Evolutionary conservation across 2,113 vertebrate species (phyloP).

Genomic region (Mastomys coucha): DNA sequence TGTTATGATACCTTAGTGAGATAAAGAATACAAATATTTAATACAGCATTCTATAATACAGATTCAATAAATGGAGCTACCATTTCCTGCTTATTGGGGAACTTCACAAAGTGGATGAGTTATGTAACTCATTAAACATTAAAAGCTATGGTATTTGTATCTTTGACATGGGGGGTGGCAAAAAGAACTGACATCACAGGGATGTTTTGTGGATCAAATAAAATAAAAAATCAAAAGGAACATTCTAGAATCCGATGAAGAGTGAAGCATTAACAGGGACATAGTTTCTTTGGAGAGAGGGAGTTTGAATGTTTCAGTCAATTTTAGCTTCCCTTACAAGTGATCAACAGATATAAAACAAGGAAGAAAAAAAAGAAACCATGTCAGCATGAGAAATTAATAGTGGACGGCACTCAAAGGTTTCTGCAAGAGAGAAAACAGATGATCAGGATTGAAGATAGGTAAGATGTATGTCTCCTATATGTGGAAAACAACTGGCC

Average conservation of each 20-base stretch:
- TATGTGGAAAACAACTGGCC: background rate
- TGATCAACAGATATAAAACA: background rate
- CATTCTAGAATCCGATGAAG: background rate
- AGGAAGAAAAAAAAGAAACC: background rate
- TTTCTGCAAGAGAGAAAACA: slow-evolving; percentile 10
- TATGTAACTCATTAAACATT: background rate
- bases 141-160: background rate
- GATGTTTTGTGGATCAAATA: background rate
- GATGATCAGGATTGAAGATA: background rate
- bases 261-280: background rate
- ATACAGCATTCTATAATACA: background rate
- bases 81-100: background rate
- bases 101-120: slow-evolving; percentile 32
- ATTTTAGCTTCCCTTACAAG: background rate
- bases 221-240: slow-evolving; percentile 9
- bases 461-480: background rate
- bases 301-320: background rate
- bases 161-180: slow-evolving; percentile 31
- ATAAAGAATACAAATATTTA: slow-evolving; percentile 4
- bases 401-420: background rate
- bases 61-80: background rate
- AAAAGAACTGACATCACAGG: background rate
- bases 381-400: background rate
- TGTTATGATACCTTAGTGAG: background rate
- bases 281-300: slow-evolving; percentile 33